A percentile compares a stretch with the other conserved stretches of the same genome.
Conservation (phyloP, 1,140 invertebrate species). For the Drosophila ohnishii region DNA sequence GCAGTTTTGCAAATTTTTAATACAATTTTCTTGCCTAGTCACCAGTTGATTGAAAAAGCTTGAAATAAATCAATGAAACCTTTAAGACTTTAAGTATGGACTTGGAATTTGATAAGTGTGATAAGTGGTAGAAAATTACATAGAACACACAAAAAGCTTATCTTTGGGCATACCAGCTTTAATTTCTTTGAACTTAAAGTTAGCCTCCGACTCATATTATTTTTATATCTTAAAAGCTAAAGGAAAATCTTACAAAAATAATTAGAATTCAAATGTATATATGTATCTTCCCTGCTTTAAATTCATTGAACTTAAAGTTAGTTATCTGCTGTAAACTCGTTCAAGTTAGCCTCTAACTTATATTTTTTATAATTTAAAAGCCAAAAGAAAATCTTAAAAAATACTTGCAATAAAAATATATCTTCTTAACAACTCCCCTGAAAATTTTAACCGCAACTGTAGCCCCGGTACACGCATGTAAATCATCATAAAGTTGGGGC, state of each 20-base stretch:
- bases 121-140: neutral
- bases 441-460: slow-evolving; percentile 17
- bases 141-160: too few relatives aligned
- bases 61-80: neutral
- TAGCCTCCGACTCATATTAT: neutral
- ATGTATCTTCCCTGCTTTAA: too few relatives aligned
- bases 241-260: neutral
- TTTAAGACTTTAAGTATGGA: too few relatives aligned
- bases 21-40: neutral
- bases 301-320: too few relatives aligned
- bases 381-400: neutral
- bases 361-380: neutral
- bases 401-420: neutral
- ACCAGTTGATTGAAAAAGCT: neutral
- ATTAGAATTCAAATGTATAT: neutral
- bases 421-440: neutral
- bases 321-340: too few relatives aligned
- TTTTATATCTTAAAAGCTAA: neutral
- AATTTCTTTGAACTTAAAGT: neutral
- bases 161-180: neutral
- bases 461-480: slow-evolving; percentile 12
- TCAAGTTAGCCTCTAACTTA: neutral
- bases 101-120: neutral
- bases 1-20: slow-evolving; percentile 4
- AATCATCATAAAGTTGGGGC: slow-evolving; percentile 29